These are phyloP conservation scores for Drosophila quadrilineata DNA, from an alignment of 1,140 invertebrate genomes.

Conservation along the genomic window DNA sequence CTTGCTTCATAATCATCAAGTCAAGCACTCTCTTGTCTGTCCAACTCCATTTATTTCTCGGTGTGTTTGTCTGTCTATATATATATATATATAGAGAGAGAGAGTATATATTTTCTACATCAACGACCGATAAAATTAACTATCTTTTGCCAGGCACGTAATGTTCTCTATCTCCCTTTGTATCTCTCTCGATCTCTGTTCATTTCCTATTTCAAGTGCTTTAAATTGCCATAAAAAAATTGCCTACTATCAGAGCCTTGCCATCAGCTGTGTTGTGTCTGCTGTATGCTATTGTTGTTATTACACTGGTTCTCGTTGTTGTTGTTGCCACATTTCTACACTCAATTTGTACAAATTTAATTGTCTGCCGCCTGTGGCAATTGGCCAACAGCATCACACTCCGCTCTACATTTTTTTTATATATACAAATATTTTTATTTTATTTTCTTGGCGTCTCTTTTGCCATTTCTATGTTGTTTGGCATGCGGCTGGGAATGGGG, in stretches of 20 bases:
- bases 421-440: constrained; percentile 51
- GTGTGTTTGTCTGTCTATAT: constrained; percentile 24
- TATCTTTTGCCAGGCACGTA: constrained; percentile 72
- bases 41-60: background rate
- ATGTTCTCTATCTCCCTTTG: constrained; percentile 22
- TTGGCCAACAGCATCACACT: constrained; percentile 13
- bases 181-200: constrained; percentile 9
- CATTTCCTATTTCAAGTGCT: constrained; percentile 69
- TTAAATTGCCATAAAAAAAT: constrained; percentile 76
- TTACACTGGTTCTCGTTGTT: constrained; percentile 18
- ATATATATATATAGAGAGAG: no score
- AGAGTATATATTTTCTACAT: no score
- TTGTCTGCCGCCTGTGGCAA: constrained; percentile 60
- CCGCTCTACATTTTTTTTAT: constrained; percentile 39
- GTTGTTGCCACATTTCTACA: constrained; percentile 68
- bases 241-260: constrained; percentile 67
- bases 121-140: constrained; percentile 73
- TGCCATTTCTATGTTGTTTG: constrained; percentile 34
- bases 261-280: constrained; percentile 46
- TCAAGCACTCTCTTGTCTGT: constrained; percentile 9
- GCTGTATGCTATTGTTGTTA: background rate
- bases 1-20: constrained; percentile 63
- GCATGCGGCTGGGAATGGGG: constrained; percentile 50
- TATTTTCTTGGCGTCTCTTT: constrained; percentile 17
- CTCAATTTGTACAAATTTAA: constrained; percentile 80